Evolutionary conservation across 1,140 invertebrate species (phyloP).

Genomic region (Cherax destructor): DNA sequence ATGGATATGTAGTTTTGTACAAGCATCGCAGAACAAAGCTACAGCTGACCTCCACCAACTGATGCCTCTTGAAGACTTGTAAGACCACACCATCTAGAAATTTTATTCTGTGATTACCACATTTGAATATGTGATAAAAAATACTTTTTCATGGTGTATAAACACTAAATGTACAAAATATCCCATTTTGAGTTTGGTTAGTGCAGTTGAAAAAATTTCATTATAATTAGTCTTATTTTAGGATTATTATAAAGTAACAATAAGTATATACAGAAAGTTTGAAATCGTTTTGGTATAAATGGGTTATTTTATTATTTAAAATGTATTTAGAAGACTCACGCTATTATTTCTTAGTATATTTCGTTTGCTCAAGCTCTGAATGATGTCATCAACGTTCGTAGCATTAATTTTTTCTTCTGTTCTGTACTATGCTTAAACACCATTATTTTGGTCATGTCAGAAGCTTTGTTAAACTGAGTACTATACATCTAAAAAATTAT

Average conservation of each 20-base stretch:
- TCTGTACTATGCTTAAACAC: too few relatives aligned
- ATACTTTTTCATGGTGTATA: background rate
- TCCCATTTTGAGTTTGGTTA: background rate
- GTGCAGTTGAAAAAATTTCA: too few relatives aligned
- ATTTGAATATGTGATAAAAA: background rate
- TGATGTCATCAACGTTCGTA: background rate
- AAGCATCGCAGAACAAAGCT: constrained; percentile 40
- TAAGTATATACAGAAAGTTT: too few relatives aligned
- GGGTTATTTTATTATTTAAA: background rate
- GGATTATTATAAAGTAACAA: too few relatives aligned
- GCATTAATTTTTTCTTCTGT: background rate
- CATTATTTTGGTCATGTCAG: too few relatives aligned
- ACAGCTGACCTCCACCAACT: background rate
- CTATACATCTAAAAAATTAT: too few relatives aligned
- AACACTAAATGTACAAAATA: background rate
- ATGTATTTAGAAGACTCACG: background rate
- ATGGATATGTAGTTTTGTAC: constrained; percentile 52
- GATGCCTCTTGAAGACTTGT: background rate
- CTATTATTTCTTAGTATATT: too few relatives aligned
- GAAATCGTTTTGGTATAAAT: background rate
- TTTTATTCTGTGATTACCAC: background rate
- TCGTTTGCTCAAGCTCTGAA: background rate
- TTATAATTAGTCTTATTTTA: too few relatives aligned
- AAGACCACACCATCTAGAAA: background rate
- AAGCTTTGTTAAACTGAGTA: too few relatives aligned